Base-by-base conservation (phyloP, 2,888 invertebrate genomes). In the Synanthedon tipuliformis region DNA sequence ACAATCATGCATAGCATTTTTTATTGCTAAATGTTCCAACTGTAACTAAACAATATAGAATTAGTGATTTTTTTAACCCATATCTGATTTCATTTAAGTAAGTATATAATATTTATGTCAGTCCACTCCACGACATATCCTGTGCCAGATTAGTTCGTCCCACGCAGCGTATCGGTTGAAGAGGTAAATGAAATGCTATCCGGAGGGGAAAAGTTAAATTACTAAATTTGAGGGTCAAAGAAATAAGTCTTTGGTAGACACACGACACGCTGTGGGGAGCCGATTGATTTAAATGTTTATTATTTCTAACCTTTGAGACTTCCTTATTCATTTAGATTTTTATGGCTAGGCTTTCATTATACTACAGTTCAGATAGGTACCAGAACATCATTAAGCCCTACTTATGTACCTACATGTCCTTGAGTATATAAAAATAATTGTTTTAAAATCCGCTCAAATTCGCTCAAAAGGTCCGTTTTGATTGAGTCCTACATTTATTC, bases 141-240 rank as follows among this genome's bases (percentile, higher is more conserved):
- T 83, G 78, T 80, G 62, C 82, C 71, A 81, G 86, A 86, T 86
- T 85, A 85, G 87, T 85, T 80, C 84, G 80, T 85, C 85, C 86
- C 80, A 87, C 87, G 80, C 87, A 71, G 83, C 87, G 87, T 86
- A 87, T 87, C 86, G 86, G 83, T 81, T 85, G 86, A 86, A 87
- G 87, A 87, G 87, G 87, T 87, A 87, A 87, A 87, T 87, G 86
- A 87, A 87, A 87, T 85, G 87, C 86, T 82, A 84, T 83, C 84
- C 81, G 80, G 83, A 86, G 87, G 87, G 87, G 87, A 84, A 85
- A 87, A 86, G 86, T 87, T 87, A 87, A 87, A 87, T 87, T 87
- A 87, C 87, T 81, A 81, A 87, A 86, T 85, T 85, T 87, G 83
- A 81, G 87, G 87, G 87, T 86, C 87, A 86, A 83, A 87, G 85